phyloP scores from a whole-genome alignment of 2,113 vertebrate genomes.

The Eurystomus gularis region DNA sequence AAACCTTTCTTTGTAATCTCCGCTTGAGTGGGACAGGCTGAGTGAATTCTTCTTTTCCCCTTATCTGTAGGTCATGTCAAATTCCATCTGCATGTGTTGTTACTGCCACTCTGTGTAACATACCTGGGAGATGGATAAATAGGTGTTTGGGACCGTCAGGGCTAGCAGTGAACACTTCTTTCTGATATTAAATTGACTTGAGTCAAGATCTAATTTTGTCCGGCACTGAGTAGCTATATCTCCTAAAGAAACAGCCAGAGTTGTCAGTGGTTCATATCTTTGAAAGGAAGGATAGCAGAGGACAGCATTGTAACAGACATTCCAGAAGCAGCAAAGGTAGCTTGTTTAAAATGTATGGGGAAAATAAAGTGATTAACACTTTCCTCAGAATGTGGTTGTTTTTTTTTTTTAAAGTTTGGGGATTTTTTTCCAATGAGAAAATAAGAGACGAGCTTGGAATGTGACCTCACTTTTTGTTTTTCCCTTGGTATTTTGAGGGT shows the following conservation, averaged over 20 bases:
- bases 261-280: neutral
- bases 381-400: neutral
- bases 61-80: neutral
- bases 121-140: neutral
- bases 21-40: neutral
- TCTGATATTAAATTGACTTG: neutral
- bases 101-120: neutral
- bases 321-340: neutral
- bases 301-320: neutral
- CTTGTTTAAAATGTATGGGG: neutral
- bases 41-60: neutral
- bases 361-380: neutral
- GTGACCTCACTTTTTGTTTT: neutral
- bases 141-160: neutral
- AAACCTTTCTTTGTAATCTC: neutral
- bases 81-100: constrained; percentile 12
- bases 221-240: neutral
- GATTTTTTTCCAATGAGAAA: neutral
- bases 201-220: neutral
- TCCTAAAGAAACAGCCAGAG: neutral
- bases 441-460: neutral
- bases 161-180: neutral
- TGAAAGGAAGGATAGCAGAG: neutral
- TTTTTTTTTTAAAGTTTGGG: neutral
- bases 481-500: neutral